Base-by-base conservation (phyloP, 2,797 vertebrate genomes). In the Paedocypris micromegethes region DNA sequence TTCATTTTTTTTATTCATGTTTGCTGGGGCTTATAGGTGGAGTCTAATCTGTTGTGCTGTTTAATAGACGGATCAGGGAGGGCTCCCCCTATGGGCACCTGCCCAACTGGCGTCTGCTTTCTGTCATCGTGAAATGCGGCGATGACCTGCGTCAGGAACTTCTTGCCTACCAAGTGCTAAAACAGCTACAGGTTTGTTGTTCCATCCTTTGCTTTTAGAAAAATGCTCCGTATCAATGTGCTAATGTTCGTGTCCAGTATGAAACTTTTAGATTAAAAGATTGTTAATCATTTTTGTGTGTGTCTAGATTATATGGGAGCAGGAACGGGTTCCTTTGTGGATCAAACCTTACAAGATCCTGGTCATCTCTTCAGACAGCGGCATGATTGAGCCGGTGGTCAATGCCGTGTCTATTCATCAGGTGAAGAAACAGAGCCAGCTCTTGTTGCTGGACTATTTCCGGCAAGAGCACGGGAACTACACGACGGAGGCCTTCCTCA, bases 261-360 rank as follows among this genome's bases (percentile, higher is more conserved):
- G 23, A n/a, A 42, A 5, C 54, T 56, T 56, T 56, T n/a, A 23
- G 23, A 23, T 23, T 23, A 23, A 23, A 23, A 23, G 23, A 23
- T 23, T 23, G 23, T 23, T 23, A 23, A 23, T 23, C 42, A 43
- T 9, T 2, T 65, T 8, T 47, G 4, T 70, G 23, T 6, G 62
- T 4, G 6, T 53, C 37, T 85, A 98, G 95, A 84, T 86, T 0
- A 94, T 94, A 80, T 98, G 95, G 94, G 91, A 97, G 70, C 91
- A 93, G 81, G 95, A 98, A 70, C 91, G 94, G 0, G 93, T 96
- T 0, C 95, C 96, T 0, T 89, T 98, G 2, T 98, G 96, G 96
- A 94, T 98, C 72, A 91, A 94, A 62, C 95, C 96, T 6, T 98
- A 98, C 71, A 93, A 97, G 83, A 98, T 98, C 85, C 88, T 98